Evolutionary conservation across 2,797 vertebrate species (phyloP).

Genomic region (Gallinago nigripennis): DNA sequence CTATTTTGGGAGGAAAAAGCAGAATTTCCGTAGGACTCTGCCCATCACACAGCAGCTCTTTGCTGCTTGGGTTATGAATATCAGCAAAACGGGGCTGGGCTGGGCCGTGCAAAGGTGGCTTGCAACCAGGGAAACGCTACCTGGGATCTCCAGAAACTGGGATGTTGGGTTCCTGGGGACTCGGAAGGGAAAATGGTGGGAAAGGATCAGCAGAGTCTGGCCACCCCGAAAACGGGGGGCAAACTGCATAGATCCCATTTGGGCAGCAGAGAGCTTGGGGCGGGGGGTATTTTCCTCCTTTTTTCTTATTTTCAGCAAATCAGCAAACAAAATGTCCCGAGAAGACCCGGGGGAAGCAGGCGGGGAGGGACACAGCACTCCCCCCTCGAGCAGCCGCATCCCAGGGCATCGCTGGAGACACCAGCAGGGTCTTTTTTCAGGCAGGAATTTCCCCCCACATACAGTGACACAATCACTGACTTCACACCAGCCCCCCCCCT

Average conservation of each 20-base stretch:
- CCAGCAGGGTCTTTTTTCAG: fast-evolving
- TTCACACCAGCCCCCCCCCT: background rate
- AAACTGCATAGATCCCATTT: background rate
- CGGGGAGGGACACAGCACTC: fast-evolving
- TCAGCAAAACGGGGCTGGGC: background rate
- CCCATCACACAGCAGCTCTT: background rate
- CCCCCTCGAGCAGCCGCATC: background rate
- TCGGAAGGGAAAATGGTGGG: background rate
- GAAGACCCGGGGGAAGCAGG: fast-evolving
- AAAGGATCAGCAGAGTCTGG: background rate
- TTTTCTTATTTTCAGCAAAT: background rate
- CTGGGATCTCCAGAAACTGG: fast-evolving
- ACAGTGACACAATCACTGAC: background rate
- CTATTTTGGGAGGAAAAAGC: background rate
- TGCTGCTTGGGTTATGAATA: background rate
- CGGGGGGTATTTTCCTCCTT: background rate
- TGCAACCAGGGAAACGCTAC: background rate
- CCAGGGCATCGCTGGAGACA: background rate
- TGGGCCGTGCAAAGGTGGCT: fast-evolving
- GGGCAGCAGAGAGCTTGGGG: background rate
- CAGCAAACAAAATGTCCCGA: background rate
- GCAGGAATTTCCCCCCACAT: background rate
- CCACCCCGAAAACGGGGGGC: fast-evolving
- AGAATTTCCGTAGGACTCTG: background rate
- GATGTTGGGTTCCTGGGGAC: fast-evolving